Evolutionary conservation across 2,888 invertebrate species (phyloP), one percentile per base, ranked within the genome.

Genomic region (Melanostoma scalare): DNA sequence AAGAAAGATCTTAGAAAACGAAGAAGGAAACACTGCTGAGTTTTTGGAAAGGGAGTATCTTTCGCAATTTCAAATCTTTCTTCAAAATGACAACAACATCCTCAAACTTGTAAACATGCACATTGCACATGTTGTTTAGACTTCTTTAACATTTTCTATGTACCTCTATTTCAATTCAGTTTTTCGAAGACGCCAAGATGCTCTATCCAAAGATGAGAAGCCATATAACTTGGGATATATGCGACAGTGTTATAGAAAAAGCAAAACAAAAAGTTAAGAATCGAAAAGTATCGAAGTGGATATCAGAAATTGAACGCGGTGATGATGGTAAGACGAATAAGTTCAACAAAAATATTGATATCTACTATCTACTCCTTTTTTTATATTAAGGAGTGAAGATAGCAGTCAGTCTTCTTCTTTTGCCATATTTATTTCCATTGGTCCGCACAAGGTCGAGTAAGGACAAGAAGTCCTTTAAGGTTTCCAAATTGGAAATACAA

Each of bases 341-440:
- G 20, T 20, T 20, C 20, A 20, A 20, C 20, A 1, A 20, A 20
- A 20, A 20, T 1, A 20, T 20, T 20, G n/a, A n/a, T n/a, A n/a
- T 10, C n/a, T 10, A n/a, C n/a, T 42, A 10, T 46, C 46, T 8
- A 38, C 44, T 46, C 5, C 44, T 40, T 6, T 60, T 71, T 55
- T 31, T 40, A 3, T 40, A 4, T 42, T 40, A 5, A 75, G 58
- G 38, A 40, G 31, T 60, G 3, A 58, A 58, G 65, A 48, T 46
- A 4, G 56, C 48, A 4, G 30, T 68, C 3, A 56, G 58, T 6
- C 67, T 75, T 33, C 44, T 75, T 38, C 3, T 75, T 3, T 33
- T 67, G 33, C 75, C 67, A 6, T 75, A 68, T 50, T 48, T 75
- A 8, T 75, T 75, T 33, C 74, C 75, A 6, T 58, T 67, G 4